phyloP scores from a whole-genome alignment of 2,888 invertebrate genomes.

The Chorisops tibialis region DNA sequence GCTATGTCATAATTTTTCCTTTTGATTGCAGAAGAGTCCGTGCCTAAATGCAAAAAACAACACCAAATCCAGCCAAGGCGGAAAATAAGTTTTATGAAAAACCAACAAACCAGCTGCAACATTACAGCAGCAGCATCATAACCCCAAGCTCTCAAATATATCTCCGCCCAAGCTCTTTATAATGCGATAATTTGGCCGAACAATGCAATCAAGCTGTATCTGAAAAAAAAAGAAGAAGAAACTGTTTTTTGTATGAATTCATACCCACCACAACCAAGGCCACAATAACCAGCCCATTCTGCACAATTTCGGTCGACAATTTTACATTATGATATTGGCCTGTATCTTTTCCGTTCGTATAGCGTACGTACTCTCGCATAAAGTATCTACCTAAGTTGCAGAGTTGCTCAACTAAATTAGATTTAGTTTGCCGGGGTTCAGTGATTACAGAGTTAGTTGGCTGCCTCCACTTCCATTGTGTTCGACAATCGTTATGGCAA shows the following conservation, averaged over 20 bases:
- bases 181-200: conserved; percentile 22
- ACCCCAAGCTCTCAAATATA: conserved; percentile 8
- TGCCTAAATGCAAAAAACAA: conserved; percentile 5
- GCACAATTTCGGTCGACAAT: conserved; percentile 17
- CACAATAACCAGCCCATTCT: conserved; percentile 16
- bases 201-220: conserved; percentile 19
- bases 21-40: conserved; percentile 25
- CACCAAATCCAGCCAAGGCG: too few species aligned
- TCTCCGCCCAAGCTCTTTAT: conserved; percentile 23
- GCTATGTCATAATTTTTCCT: conserved; percentile 24
- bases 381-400: conserved; percentile 10
- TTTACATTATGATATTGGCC: conserved; percentile 21
- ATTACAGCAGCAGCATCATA: conserved; percentile 17
- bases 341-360: background rate
- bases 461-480: conserved; percentile 1
- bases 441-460: conserved; percentile 9
- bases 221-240: conserved; percentile 7
- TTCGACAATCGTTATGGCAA: background rate
- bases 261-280: conserved; percentile 15
- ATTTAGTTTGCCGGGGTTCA: conserved; percentile 2
- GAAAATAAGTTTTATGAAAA: background rate
- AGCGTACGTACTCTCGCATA: conserved; percentile 4
- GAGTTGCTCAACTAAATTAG: conserved; percentile 23
- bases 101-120: conserved; percentile 20
- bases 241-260: conserved; percentile 5